These are phyloP conservation scores for Drosophila ezoana DNA, from an alignment of 2,888 invertebrate species.

Conservation along the genomic window DNA sequence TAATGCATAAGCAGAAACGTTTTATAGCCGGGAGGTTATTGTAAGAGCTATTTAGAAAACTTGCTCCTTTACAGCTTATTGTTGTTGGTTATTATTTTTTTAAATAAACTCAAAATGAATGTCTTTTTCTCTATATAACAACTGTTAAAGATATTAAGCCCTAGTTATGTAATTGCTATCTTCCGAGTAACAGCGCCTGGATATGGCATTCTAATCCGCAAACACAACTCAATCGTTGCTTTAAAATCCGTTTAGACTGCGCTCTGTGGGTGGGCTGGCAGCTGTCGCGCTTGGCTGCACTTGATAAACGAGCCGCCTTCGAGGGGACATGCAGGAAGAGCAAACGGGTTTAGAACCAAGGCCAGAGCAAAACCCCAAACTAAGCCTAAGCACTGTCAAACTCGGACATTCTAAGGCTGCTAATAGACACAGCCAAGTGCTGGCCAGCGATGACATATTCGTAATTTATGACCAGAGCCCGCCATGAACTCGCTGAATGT, in stretches of 20 bases:
- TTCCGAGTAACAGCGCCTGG: constrained; percentile 1
- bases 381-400: constrained; percentile 70
- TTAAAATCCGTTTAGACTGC: constrained; percentile 39
- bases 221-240: constrained; percentile 19
- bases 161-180: not conserved
- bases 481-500: constrained; percentile 57
- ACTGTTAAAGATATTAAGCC: not conserved
- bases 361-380: constrained; percentile 36
- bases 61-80: no score
- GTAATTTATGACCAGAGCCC: constrained; percentile 75
- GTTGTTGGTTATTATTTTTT: no score
- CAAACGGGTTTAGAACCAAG: constrained; percentile 34
- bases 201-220: constrained; percentile 4
- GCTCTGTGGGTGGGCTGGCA: constrained; percentile 21
- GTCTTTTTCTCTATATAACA: not conserved
- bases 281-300: constrained; percentile 63
- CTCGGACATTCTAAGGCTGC: constrained; percentile 83
- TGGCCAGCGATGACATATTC: constrained; percentile 73
- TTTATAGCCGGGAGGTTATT: no score
- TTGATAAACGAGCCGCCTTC: constrained; percentile 58
- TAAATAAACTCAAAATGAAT: no score
- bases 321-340: constrained; percentile 9
- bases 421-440: constrained; percentile 80
- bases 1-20: no score
- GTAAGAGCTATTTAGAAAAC: no score